Evolutionary conservation across 2,888 invertebrate species (phyloP), one percentile per base, ranked within the genome.

Genomic region (Pristionchus fissidentatus): DNA sequence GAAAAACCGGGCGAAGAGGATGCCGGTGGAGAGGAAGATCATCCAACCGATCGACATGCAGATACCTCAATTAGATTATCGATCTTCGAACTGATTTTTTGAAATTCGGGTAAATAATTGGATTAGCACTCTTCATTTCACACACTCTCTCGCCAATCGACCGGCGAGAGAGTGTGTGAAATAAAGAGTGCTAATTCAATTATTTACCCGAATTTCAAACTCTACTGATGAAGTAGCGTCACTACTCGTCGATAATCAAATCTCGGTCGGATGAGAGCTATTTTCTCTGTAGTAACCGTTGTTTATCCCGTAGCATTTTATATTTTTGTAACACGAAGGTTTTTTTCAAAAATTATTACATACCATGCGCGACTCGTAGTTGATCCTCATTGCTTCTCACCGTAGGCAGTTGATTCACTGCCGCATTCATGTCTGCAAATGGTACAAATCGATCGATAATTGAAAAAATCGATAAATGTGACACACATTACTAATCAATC

Each of bases 1-100:
- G 84, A 87, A 88, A 79, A 86, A 86, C 1, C 87, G 85, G 41
- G 86, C 88, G 78, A 87, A 86, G 57, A 88, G 85, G 60, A 88
- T 87, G 10, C 87, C 88, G 1, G 87, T 86, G 19, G 87, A 84
- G 43, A 88, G 62, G 84, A 88, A 88, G 73, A 88, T 78, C 26
- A 82, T 82, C 80, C 84, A 88, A 0, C 85, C 85, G 26, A 88
- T 55, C 3, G 85, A 60, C 88, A 88, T 88, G 66, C 88, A 84
- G 70, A 88, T 88, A 41, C 83, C 87, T 86, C 60, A 15, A 87
- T 3, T 22, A 8, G 38, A 60, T n/a, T n/a, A 15, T n/a, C 60
- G 60, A 26, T 60, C 8, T n/a, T 60, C 22, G 7, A 60, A n/a
- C 22, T 7, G 7, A 60, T 60, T n/a, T 60, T 60, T 8, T 60